Conservation (phyloP, 2,888 invertebrate genomes). For the Heteromurus nitidus region DNA sequence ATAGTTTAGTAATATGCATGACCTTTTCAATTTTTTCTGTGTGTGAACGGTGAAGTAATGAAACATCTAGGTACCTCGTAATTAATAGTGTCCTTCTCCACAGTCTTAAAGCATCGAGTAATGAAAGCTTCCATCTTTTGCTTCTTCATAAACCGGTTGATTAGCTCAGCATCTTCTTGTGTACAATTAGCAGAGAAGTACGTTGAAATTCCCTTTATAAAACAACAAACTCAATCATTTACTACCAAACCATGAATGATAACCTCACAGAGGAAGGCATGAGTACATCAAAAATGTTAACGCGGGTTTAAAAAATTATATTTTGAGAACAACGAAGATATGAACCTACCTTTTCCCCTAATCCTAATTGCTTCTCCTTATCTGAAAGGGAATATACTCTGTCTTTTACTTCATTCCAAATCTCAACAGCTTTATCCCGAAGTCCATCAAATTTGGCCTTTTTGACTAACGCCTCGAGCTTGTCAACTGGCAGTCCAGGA, state of each 20-base stretch:
- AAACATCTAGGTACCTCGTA: too few relatives aligned
- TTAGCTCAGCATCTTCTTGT: conserved; percentile 84
- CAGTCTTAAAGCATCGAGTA: conserved; percentile 89
- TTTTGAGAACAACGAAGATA: too few relatives aligned
- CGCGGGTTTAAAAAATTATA: too few relatives aligned
- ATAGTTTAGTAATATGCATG: too few relatives aligned
- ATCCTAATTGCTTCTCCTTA: conserved; percentile 84
- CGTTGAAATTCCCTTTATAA: conserved; percentile 89
- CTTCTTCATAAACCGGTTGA: conserved; percentile 86
- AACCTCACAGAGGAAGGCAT: too few relatives aligned
- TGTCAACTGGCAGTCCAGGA: conserved; percentile 85
- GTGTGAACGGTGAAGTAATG: too few relatives aligned
- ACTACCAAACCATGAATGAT: too few relatives aligned
- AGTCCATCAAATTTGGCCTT: conserved; percentile 83
- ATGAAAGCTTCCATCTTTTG: conserved; percentile 91
- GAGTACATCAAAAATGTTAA: too few relatives aligned
- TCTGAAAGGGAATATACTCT: conserved; percentile 83
- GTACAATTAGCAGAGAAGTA: conserved; percentile 95
- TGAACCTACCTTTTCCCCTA: conserved; percentile 82
- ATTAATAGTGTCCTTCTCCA: conserved; percentile 77
- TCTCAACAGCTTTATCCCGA: conserved; percentile 79
- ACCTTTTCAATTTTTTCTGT: too few relatives aligned
- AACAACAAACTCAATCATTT: conserved; percentile 29
- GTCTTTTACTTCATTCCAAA: conserved; percentile 81
- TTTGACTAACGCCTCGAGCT: conserved; percentile 84